Percentiles rank a stretch among this genome's conserved stretches.
These are phyloP conservation scores for Malthinus flaveolus DNA, from an alignment of 2,888 invertebrate genomes.

Conservation along the genomic window DNA sequence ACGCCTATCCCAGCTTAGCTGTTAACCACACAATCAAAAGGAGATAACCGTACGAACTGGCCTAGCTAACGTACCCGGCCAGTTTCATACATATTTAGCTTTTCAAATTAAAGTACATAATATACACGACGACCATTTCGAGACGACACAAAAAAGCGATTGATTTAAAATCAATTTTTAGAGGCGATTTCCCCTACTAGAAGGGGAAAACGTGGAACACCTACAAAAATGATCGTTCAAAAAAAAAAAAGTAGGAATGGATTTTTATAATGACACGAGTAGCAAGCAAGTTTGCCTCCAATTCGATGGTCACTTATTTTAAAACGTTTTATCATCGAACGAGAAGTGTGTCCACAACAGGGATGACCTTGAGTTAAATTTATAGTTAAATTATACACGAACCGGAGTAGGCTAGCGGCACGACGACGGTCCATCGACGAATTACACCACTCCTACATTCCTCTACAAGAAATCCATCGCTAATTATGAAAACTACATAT, in stretches of 20 bases:
- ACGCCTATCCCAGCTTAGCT: slow-evolving; percentile 39
- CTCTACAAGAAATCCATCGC: slow-evolving; percentile 18
- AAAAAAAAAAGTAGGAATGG: slow-evolving; percentile 7
- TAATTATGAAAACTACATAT: slow-evolving; percentile 2
- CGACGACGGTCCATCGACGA: slow-evolving; percentile 34
- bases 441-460: slow-evolving; percentile 34
- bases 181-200: background rate
- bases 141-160: background rate
- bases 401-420: slow-evolving; percentile 29
- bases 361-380: slow-evolving; percentile 43
- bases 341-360: slow-evolving; percentile 36
- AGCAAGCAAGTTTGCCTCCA: slow-evolving; percentile 8
- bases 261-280: slow-evolving; percentile 6
- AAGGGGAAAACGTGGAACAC: background rate
- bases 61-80: slow-evolving; percentile 32
- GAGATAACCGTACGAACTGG: slow-evolving; percentile 39
- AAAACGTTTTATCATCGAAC: slow-evolving; percentile 30
- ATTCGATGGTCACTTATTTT: slow-evolving; percentile 20
- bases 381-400: slow-evolving; percentile 41
- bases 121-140: slow-evolving; percentile 2
- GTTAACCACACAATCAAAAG: slow-evolving; percentile 44
- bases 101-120: slow-evolving; percentile 21
- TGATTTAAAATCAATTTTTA: background rate
- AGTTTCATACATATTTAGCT: slow-evolving; percentile 33
- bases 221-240: background rate